Evolutionary conservation across 2,888 invertebrate species (phyloP).

Genomic region (Ceriagrion tenellum): DNA sequence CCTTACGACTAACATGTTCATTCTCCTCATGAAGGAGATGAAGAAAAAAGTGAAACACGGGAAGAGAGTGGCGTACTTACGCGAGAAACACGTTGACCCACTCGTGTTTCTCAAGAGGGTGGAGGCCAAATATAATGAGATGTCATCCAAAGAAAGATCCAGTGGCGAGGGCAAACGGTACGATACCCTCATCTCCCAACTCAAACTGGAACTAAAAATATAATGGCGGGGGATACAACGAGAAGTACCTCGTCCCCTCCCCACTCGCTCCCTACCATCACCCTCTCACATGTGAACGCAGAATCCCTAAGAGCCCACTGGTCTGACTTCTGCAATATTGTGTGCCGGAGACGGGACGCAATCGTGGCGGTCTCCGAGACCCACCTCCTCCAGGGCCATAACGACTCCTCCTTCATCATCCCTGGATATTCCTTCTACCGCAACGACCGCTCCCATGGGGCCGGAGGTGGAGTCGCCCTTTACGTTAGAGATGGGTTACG

Average conservation of each 20-base stretch:
- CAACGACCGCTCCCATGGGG: background rate
- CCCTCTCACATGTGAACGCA: background rate
- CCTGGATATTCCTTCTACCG: background rate
- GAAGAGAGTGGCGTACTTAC: background rate
- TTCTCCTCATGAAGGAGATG: too few species aligned
- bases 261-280: background rate
- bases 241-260: background rate
- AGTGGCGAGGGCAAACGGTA: background rate
- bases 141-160: background rate
- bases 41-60: too few species aligned
- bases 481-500: background rate
- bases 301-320: conserved; percentile 14
- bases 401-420: background rate
- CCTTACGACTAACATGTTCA: too few species aligned
- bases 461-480: background rate
- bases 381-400: background rate
- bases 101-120: background rate
- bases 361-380: background rate
- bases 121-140: background rate
- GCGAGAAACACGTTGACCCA: background rate
- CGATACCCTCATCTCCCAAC: too few species aligned
- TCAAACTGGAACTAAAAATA: too few species aligned
- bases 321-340: background rate
- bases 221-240: background rate
- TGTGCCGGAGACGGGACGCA: too few species aligned